A percentile compares a stretch with the other conserved stretches of the same genome.
Evolutionary conservation across 2,888 invertebrate genomes (phyloP).

Genomic region (Tenthredo scrophulariae): DNA sequence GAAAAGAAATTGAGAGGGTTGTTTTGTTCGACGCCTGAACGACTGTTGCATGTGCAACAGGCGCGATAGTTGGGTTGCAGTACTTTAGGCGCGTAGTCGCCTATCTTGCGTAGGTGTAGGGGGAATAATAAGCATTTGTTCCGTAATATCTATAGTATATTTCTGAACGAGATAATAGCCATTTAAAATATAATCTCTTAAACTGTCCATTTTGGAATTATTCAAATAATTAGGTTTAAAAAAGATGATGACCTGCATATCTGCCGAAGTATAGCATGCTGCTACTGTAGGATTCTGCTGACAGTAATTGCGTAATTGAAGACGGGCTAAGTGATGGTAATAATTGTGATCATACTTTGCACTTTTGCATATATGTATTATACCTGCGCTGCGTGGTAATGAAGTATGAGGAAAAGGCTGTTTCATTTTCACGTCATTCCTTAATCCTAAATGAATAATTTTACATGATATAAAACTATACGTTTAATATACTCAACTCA

Average conservation of each 20-base stretch:
- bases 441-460: background rate
- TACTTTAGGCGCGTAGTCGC: background rate
- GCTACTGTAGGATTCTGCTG: background rate
- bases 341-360: background rate
- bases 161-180: background rate
- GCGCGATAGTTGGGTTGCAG: background rate
- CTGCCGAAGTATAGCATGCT: background rate
- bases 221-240: background rate
- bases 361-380: background rate
- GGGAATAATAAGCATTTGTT: background rate
- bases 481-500: background rate
- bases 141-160: too few species aligned
- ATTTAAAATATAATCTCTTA: background rate
- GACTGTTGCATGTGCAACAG: background rate
- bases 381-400: too few species aligned
- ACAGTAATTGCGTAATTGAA: background rate
- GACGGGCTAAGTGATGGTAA: background rate
- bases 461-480: background rate
- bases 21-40: background rate
- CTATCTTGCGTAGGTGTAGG: background rate
- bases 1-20: background rate
- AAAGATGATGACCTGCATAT: background rate
- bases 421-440: background rate
- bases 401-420: background rate
- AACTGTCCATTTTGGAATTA: background rate